Evolutionary conservation across 2,888 invertebrate genomes (phyloP).

Genomic region (Hypselothyrea guttata): DNA sequence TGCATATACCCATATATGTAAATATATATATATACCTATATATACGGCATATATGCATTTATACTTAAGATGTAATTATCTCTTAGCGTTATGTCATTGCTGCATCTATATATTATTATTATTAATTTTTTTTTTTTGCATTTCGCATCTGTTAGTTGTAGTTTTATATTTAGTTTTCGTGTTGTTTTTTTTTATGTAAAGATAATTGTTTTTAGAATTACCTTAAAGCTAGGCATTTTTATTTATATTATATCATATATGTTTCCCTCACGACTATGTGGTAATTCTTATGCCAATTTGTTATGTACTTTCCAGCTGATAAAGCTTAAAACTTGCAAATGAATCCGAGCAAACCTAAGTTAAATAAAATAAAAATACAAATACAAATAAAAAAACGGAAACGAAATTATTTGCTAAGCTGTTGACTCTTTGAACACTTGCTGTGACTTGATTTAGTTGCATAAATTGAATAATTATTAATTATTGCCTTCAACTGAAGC

Average conservation of each 20-base stretch:
- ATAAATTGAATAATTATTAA: constrained; percentile 19
- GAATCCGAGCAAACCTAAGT: neutral
- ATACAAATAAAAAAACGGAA: neutral
- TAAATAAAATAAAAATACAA: constrained; percentile 16
- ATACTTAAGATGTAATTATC: constrained; percentile 55
- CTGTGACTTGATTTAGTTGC: constrained; percentile 61
- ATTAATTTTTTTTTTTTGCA: constrained; percentile 28
- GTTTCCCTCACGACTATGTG: constrained; percentile 28
- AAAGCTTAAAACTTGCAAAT: constrained; percentile 31
- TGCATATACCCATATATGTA: constrained; percentile 18
- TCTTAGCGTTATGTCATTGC: constrained; percentile 51
- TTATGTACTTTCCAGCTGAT: constrained; percentile 23
- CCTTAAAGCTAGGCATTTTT: constrained; percentile 56
- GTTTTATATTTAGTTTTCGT: constrained; percentile 29
- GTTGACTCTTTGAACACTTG: constrained; percentile 63
- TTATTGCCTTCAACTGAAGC: neutral
- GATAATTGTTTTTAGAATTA: constrained; percentile 51
- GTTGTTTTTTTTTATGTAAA: constrained; percentile 12
- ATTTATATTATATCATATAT: constrained; percentile 20
- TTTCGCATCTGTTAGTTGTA: constrained; percentile 25
- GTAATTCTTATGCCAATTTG: constrained; percentile 22
- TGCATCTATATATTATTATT: constrained; percentile 38
- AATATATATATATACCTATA: too few species aligned
- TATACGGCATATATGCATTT: constrained; percentile 23
- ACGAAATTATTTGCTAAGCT: constrained; percentile 13